phyloP scores from a whole-genome alignment of 2,113 vertebrate genomes.

The Lutjanus erythropterus region DNA sequence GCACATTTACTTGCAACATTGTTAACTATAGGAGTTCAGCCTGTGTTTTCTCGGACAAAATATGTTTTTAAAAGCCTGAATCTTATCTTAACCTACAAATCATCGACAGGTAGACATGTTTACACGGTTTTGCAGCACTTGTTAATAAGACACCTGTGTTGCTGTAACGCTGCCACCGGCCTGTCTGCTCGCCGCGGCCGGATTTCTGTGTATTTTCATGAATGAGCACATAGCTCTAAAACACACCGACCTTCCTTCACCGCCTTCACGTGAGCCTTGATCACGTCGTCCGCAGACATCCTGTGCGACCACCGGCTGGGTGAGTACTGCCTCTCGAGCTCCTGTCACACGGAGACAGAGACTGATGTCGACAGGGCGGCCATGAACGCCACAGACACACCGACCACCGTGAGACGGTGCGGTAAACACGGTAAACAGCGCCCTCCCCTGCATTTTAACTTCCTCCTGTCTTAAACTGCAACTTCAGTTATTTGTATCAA shows the following conservation, averaged over 20 bases:
- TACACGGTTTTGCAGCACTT: too few relatives aligned
- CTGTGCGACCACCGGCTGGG: slow-evolving; percentile 91
- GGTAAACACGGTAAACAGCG: slow-evolving; percentile 43
- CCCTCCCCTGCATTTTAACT: slow-evolving; percentile 40
- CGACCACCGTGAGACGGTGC: background rate
- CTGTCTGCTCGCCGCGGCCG: background rate
- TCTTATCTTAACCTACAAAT: too few relatives aligned
- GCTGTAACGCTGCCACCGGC: background rate
- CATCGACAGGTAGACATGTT: too few relatives aligned
- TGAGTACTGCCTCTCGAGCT: slow-evolving; percentile 88
- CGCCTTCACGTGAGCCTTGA: slow-evolving; percentile 83
- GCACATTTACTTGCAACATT: too few relatives aligned
- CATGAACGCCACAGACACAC: slow-evolving; percentile 20
- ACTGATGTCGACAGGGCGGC: slow-evolving; percentile 26
- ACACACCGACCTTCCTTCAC: slow-evolving; percentile 85
- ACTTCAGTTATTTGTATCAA: too few relatives aligned
- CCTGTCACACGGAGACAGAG: slow-evolving; percentile 78
- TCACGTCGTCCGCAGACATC: slow-evolving; percentile 85
- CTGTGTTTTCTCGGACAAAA: background rate
- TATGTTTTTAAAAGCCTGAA: background rate
- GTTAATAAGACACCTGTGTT: slow-evolving; percentile 31
- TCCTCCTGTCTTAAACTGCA: too few relatives aligned
- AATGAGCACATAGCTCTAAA: background rate
- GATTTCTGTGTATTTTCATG: background rate
- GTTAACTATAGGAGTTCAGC: background rate